Conservation (phyloP, 2,888 invertebrate genomes). For the Pammene fasciana region DNA sequence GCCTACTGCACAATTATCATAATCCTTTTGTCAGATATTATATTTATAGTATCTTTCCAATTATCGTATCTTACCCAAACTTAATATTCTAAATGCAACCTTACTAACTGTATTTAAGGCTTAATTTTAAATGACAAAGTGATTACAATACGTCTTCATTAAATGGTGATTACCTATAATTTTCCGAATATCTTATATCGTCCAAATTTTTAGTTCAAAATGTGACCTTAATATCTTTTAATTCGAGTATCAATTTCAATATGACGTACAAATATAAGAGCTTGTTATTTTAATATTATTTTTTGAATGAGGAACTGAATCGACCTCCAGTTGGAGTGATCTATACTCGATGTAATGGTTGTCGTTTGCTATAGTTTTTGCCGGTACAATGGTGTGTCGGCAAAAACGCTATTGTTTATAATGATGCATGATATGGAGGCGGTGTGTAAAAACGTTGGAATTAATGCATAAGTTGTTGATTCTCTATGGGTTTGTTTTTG, state of each 20-base stretch:
- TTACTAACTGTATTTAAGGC: not conserved
- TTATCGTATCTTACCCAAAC: not conserved
- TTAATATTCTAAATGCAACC: not conserved
- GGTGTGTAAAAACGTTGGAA: conserved; percentile 4
- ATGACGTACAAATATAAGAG: not conserved
- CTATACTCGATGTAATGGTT: conserved; percentile 20
- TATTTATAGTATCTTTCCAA: not conserved
- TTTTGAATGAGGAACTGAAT: conserved; percentile 15
- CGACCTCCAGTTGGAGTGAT: conserved; percentile 13
- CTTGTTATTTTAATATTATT: not conserved
- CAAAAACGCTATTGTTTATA: conserved; percentile 32
- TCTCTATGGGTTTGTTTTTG: conserved; percentile 16
- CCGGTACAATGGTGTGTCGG: conserved; percentile 17
- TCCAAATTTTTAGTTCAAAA: not conserved
- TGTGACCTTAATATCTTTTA: not conserved
- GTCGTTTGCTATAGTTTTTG: conserved; percentile 31
- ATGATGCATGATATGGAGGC: not conserved
- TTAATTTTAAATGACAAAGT: not conserved
- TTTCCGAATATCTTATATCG: not conserved
- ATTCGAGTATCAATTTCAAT: not conserved
- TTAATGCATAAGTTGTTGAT: conserved; percentile 11
- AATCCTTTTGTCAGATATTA: no score
- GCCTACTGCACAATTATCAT: conserved; percentile 36
- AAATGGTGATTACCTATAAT: not conserved
- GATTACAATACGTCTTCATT: not conserved